Base-by-base conservation (phyloP, 2,113 vertebrate species). In the Pteruthius melanotis region DNA sequence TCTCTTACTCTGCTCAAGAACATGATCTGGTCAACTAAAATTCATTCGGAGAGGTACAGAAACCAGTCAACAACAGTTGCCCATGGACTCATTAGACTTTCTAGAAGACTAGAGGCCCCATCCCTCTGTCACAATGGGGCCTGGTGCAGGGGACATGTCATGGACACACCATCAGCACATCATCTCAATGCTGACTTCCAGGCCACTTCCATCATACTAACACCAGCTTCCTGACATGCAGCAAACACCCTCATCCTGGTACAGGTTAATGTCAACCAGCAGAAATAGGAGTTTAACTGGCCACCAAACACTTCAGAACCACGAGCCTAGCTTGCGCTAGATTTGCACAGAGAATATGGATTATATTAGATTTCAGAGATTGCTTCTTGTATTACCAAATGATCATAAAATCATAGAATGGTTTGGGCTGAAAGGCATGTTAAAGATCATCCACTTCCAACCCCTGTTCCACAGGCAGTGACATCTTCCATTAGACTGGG, bases 41-140 rank as follows among this genome's bases (percentile, higher is more conserved):
- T 12, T n/a, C 19, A 61, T 53, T 33, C 42, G 16, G 27, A 70
- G 30, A 91, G 24, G 16, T 44, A 87, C 16, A 39, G 52, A 91
- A 93, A 89, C 26, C 8, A 72, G 16, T 16, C 20, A 68, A 21
- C 10, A 68, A 6, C 33, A 52, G 53, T 4, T 71, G 5, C 27
- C 20, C 18, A 22, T 13, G 16, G 30, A 66, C 14, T 63, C 6
- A 19, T 21, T 21, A 65, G 4, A 18, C 19, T 44, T 91, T 15
- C 19, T 31, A 54, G 47, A 66, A 50, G 18, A 69, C 13, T 17
- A 16, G 7, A 81, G 15, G 40, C 30, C 70, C 39, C 5, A 0
- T 17, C 18, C 15, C 5, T 42, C 11, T 2, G 2, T 5, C 10
- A 0, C 23, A 68, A 1, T 7, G 11, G 16, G 5, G 9, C 12